Evolutionary conservation across 2,113 vertebrate species (phyloP).

Genomic region (Pterophyllum scalare): DNA sequence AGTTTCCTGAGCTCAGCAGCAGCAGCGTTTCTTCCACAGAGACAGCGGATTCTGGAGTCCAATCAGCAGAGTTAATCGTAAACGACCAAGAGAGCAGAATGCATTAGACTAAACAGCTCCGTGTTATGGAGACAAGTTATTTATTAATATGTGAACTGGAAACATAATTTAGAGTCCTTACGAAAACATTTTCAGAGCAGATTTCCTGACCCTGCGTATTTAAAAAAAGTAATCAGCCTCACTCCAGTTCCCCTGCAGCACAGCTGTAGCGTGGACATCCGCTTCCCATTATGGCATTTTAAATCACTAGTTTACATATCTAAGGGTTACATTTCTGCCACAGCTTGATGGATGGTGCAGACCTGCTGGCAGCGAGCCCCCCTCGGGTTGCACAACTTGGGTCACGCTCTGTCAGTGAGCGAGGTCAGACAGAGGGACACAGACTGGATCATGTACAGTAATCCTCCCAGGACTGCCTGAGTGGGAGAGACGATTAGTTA

Average conservation of each 20-base stretch:
- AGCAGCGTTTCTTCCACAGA: rapidly evolving
- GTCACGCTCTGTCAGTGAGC: neutral
- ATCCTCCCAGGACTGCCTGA: neutral
- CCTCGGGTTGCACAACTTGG: neutral
- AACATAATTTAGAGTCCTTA: neutral
- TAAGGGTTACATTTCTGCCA: neutral
- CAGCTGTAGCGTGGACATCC: neutral
- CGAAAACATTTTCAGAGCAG: neutral
- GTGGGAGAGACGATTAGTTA: neutral
- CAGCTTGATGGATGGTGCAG: neutral
- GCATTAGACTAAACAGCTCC: neutral
- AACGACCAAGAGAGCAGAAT: neutral
- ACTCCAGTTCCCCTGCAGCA: neutral
- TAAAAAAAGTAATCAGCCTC: neutral
- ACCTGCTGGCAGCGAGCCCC: neutral
- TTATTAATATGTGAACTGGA: neutral
- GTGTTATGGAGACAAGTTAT: neutral
- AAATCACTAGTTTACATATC: neutral
- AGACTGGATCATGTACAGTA: neutral
- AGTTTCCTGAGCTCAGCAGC: neutral
- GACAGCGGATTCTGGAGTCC: neutral
- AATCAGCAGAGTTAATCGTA: rapidly evolving
- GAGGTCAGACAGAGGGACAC: neutral
- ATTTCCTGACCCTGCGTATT: neutral
- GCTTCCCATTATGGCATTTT: neutral